These are phyloP conservation scores for Tetramorium parvispinum DNA, from an alignment of 1,140 invertebrate species.

Conservation along the genomic window DNA sequence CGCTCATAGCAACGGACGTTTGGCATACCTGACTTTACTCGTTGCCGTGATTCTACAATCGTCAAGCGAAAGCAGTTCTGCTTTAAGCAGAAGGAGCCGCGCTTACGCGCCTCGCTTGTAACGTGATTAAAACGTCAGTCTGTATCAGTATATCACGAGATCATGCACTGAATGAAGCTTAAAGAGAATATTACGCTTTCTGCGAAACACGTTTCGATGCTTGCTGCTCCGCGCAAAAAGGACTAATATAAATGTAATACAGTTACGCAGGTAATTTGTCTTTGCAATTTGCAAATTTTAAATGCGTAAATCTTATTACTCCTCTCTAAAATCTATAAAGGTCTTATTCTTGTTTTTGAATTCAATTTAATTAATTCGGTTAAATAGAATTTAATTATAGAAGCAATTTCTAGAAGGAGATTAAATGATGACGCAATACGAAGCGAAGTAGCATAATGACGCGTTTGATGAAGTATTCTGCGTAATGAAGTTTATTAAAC, in stretches of 20 bases:
- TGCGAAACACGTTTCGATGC: constrained; percentile 27
- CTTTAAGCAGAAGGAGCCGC: constrained; percentile 23
- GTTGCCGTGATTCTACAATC: constrained; percentile 40
- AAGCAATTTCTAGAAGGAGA: not conserved
- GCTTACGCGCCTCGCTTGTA: constrained; percentile 57
- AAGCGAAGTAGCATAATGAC: not conserved
- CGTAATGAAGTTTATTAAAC: constrained; percentile 6
- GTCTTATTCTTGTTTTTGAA: not conserved
- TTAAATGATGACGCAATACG: not conserved
- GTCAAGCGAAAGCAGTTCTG: constrained; percentile 32
- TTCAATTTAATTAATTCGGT: constrained; percentile 35
- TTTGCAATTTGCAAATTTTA: constrained; percentile 11
- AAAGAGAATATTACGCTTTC: constrained; percentile 54
- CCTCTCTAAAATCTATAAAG: not conserved
- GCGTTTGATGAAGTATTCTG: constrained; percentile 1
- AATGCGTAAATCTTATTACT: not conserved
- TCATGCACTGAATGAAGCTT: constrained; percentile 51
- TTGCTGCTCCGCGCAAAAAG: not conserved
- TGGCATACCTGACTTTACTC: constrained; percentile 61
- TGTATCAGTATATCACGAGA: constrained; percentile 52
- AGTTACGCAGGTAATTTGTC: constrained; percentile 11
- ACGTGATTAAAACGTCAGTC: constrained; percentile 65
- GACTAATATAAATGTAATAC: not conserved
- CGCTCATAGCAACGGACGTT: constrained; percentile 39
- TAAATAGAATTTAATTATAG: constrained; percentile 10